Evolutionary conservation across 2,888 invertebrate species (phyloP), one percentile per base, ranked within the genome.

Genomic region (Agriopis marginaria): DNA sequence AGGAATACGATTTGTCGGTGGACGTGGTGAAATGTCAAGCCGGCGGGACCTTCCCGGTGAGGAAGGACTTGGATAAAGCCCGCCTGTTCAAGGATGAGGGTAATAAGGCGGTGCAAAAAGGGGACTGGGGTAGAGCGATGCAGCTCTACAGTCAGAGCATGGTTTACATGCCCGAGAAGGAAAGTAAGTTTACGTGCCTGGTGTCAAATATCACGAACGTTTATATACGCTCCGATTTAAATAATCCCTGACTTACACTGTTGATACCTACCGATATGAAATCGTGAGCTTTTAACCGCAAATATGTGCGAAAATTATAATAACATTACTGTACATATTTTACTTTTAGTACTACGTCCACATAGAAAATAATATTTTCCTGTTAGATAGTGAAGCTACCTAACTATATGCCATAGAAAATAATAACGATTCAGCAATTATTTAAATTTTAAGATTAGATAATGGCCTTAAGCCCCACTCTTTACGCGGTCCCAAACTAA

Each of bases 71-170:
- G 8, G 91, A 95, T 67, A 93, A 93, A 79, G 96, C 97, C 9
- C 90, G 95, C n/a, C 89, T 93, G 71, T 88, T 96, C 47, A 97
- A 98, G 88, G 95, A 96, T 77, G 95, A 95, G 69, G 98, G 97
- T 4, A 98, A 97, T 82, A 92, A 94, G 71, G 95, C 95, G 7
- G 98, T 97, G 79, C 96, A 96, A 76, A 95, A 95, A 77, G 96
- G 96, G 63, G 95, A 97, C 76, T 97, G 96, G 94, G 83, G 88
- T 44, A 95, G 95, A 77, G 97, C 98, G 1, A 90, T 97, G 83
- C 91, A 95, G 45, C 86, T 95, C 54, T 98, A 98, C 86, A 96
- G 96, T 70, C 95, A 95, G 77, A 96, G 96, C 75, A 96, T 97
- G 82, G 86, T 96, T 39, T 89, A 95, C 61, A 94, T 96, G 84